Evolutionary conservation across 2,797 vertebrate species (phyloP), one percentile per base, ranked within the genome.

Genomic region (Meriones psammophilus): DNA sequence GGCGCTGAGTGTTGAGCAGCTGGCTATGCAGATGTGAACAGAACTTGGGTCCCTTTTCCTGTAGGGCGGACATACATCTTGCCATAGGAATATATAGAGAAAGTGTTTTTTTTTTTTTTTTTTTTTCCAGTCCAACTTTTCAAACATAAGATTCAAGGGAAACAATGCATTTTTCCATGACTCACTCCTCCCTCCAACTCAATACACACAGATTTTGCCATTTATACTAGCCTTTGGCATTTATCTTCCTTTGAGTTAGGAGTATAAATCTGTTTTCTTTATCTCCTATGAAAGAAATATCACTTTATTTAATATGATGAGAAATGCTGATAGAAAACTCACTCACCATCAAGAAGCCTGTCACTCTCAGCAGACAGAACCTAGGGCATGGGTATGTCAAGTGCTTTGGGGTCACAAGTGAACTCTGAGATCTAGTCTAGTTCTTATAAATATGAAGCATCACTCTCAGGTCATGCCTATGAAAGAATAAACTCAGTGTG

Each of bases 21-120:
- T 96, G 92, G 73, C 9, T 93, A 12, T 93, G 18, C 88, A 96
- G 66, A 91, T 92, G 78, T 86, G 64, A 96, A 90, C 46, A 88
- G 56, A 8, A 42, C 89, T 42, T 80, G 33, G 39, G 54, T 91
- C 50, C 46, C 22, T 88, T 56, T 95, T 39, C 71, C 88, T 92
- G 0, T 92, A 58, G 76, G 58, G 24, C 39, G 87, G 36, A 77
- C 8, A 50, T 94, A 86, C 62, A 81, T 96, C 86, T 96, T 94
- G 81, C 74, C 74, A 93, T 80, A 94, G 30, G 50, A 18, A 90
- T 83, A 13, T 10, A 89, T 8, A 86, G 14, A 92, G 30, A 91
- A 84, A 10, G 28, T 86, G 2, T 73, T 64, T 50, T 90, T 62
- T 9, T 62, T 36, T 92, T 46, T 78, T 33, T 46, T 33, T 42